Evolutionary conservation across 2,113 vertebrate genomes (phyloP).

Genomic region (Galbula dea): DNA sequence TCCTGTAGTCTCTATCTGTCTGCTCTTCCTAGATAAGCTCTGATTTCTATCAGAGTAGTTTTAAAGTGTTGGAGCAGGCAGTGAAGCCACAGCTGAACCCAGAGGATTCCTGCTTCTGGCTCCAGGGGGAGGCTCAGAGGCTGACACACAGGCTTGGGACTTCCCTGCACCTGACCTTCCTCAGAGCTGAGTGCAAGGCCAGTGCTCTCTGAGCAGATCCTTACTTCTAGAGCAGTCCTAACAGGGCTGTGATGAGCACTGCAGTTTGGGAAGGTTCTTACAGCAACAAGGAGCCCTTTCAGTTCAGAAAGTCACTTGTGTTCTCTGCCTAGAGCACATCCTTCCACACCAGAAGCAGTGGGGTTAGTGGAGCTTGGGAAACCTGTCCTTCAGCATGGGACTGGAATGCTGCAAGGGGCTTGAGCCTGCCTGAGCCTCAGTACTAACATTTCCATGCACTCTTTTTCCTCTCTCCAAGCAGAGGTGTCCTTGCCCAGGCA

Average conservation of each 20-base stretch:
- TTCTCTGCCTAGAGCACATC: not conserved
- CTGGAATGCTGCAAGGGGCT: not conserved
- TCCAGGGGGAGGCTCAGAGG: rapidly evolving
- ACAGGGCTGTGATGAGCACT: not conserved
- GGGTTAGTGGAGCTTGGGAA: not conserved
- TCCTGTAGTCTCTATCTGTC: not conserved
- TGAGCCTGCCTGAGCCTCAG: not conserved
- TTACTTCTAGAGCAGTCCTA: not conserved
- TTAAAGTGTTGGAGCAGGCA: not conserved
- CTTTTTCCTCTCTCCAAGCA: not conserved
- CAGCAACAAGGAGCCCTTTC: not conserved
- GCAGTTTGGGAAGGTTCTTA: not conserved
- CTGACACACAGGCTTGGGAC: not conserved
- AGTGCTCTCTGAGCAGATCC: too few species aligned
- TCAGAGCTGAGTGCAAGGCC: not conserved
- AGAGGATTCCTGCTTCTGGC: not conserved
- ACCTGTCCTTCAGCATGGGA: not conserved
- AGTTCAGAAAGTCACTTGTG: too few species aligned
- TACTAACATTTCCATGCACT: not conserved
- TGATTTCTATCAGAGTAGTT: not conserved
- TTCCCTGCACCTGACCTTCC: too few species aligned
- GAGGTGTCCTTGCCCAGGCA: too few species aligned
- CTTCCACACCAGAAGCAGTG: not conserved
- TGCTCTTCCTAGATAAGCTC: not conserved
- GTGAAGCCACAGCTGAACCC: rapidly evolving